These are phyloP conservation scores for Asbolus verrucosus DNA, from an alignment of 1,140 invertebrate species.

Conservation along the genomic window DNA sequence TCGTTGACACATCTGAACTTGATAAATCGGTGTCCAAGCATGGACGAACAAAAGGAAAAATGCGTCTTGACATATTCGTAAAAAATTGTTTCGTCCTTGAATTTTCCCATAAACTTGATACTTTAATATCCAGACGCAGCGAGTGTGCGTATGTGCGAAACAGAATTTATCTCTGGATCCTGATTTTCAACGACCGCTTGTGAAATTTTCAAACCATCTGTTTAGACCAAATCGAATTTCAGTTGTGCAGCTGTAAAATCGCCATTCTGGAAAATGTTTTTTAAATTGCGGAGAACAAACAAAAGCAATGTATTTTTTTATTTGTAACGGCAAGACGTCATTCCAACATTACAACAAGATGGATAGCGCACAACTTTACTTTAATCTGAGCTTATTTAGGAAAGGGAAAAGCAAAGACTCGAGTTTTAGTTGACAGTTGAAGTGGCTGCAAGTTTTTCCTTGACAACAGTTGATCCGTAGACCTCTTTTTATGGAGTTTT, in stretches of 20 bases:
- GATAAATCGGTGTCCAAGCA: slow-evolving; percentile 40
- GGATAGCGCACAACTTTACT: slow-evolving; percentile 47
- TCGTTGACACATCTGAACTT: slow-evolving; percentile 43
- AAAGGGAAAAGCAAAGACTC: slow-evolving; percentile 42
- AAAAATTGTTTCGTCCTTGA: slow-evolving; percentile 36
- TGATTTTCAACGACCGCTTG: slow-evolving; percentile 28
- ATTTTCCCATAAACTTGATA: slow-evolving; percentile 31
- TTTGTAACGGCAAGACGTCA: slow-evolving; percentile 44
- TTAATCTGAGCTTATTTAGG: slow-evolving; percentile 49
- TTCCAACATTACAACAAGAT: slow-evolving; percentile 49
- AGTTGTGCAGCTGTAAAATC: slow-evolving; percentile 17
- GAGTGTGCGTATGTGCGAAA: slow-evolving; percentile 23
- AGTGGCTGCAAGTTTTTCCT: slow-evolving; percentile 51
- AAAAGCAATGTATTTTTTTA: slow-evolving; percentile 38
- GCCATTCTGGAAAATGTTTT: slow-evolving; percentile 24
- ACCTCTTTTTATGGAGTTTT: slow-evolving; percentile 33
- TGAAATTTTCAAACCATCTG: slow-evolving; percentile 30
- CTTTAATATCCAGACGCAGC: slow-evolving; percentile 23
- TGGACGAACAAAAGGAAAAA: slow-evolving; percentile 34
- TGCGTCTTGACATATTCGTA: slow-evolving; percentile 28
- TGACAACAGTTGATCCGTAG: slow-evolving; percentile 49
- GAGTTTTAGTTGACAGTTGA: slow-evolving; percentile 49
- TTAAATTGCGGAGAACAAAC: slow-evolving; percentile 22
- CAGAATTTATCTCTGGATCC: slow-evolving; percentile 16
- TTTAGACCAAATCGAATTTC: slow-evolving; percentile 19